These are phyloP conservation scores for Etheostoma perlongum DNA, from an alignment of 2,797 vertebrate species.

Conservation along the genomic window DNA sequence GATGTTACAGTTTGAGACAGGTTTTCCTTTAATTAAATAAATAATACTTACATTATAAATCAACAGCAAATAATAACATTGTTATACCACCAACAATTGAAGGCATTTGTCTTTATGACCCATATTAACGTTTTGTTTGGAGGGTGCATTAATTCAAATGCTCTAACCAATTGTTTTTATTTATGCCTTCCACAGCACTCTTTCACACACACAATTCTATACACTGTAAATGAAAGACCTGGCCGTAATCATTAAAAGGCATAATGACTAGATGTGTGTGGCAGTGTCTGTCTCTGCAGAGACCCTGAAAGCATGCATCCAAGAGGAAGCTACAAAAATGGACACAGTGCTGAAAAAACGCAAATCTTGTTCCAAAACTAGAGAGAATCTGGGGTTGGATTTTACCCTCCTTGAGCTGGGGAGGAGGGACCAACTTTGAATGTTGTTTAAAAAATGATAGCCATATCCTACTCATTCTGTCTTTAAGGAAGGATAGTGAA, in stretches of 20 bases:
- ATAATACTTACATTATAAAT: slow-evolving; percentile 2
- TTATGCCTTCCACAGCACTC: not conserved
- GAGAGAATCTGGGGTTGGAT: too few species aligned
- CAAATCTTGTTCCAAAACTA: too few species aligned
- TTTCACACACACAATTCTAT: not conserved
- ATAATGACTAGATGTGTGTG: too few species aligned
- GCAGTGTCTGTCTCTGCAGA: too few species aligned
- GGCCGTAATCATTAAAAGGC: not conserved
- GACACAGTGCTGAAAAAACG: too few species aligned
- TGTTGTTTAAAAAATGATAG: too few species aligned
- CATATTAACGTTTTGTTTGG: not conserved
- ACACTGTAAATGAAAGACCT: not conserved
- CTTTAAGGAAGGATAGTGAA: not conserved
- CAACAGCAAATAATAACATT: not conserved
- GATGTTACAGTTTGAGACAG: not conserved
- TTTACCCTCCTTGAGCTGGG: too few species aligned
- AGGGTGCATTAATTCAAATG: slow-evolving; percentile 1
- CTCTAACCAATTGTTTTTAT: not conserved
- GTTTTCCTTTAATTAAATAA: slow-evolving; percentile 6
- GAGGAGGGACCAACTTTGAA: too few species aligned
- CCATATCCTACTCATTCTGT: too few species aligned
- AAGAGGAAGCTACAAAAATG: too few species aligned
- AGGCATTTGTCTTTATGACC: not conserved
- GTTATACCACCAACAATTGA: not conserved
- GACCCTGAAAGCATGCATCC: too few species aligned